Evolutionary conservation across 23 tunicate genomes (phyloP).

Genomic region (Oikopleura dioica): DNA sequence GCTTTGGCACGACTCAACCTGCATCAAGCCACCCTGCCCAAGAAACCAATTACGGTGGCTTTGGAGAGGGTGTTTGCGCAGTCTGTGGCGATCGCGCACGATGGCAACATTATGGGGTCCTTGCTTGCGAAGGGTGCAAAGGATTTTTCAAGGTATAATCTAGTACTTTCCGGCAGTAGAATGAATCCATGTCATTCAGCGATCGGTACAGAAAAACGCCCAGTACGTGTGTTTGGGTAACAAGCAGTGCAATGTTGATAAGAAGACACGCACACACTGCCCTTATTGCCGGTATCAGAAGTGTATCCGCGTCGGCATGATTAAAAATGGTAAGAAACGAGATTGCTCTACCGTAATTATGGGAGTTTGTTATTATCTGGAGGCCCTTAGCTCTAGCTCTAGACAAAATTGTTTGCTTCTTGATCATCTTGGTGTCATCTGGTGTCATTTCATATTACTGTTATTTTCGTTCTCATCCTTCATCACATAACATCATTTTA

Average conservation of each 20-base stretch:
- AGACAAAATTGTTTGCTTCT: too few relatives aligned
- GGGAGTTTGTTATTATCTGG: too few relatives aligned
- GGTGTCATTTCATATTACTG: too few relatives aligned
- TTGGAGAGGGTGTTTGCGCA: slow-evolving; percentile 40
- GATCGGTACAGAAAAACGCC: slow-evolving; percentile 89
- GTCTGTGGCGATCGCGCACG: slow-evolving; percentile 95
- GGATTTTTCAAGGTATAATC: slow-evolving; percentile 77
- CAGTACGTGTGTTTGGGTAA: slow-evolving; percentile 75
- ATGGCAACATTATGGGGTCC: slow-evolving; percentile 98
- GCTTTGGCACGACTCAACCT: neutral
- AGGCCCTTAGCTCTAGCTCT: too few relatives aligned
- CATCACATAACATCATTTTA: too few relatives aligned
- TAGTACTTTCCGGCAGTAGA: neutral
- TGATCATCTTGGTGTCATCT: too few relatives aligned
- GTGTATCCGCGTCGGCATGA: slow-evolving; percentile 78
- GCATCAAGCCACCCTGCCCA: slow-evolving; percentile 9
- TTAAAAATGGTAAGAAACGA: slow-evolving; percentile 71
- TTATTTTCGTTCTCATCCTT: too few relatives aligned
- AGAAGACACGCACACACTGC: slow-evolving; percentile 89
- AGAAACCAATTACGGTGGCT: slow-evolving; percentile 18
- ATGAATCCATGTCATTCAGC: slow-evolving; percentile 20
- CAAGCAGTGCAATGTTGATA: slow-evolving; percentile 62
- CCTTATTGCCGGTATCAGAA: slow-evolving; percentile 86
- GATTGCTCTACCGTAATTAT: too few relatives aligned
- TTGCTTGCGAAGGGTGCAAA: slow-evolving; percentile 98